Base-by-base conservation (phyloP, 2,113 vertebrate genomes). In the Regulus satrapa region DNA sequence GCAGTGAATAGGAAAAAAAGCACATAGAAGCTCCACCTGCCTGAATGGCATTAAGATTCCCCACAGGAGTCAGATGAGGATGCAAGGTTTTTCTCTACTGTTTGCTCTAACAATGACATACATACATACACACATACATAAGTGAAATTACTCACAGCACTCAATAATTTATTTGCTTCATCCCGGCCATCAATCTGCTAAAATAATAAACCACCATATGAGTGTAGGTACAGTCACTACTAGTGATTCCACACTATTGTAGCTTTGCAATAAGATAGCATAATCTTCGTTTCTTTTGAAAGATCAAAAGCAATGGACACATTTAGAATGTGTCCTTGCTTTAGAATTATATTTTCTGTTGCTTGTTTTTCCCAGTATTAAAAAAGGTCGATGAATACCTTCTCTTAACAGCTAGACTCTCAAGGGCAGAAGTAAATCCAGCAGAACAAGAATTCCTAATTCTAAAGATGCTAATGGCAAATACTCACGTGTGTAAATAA, bases 401-500 rank as follows among this genome's bases (percentile, higher is more conserved):
- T 18, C 83, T 80, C 78, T 78, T 85, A 84, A 49, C 34, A 85
- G 29, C 36, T 71, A 40, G 11, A n/a, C 29, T 87, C 63, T 81
- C 4, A 1, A 89, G 43, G 62, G 69, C 41, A 87, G 54, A 91
- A 91, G 59, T 41, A 91, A 90, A 80, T 61, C 55, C 32, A 78
- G 40, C 34, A 64, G 79, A 97, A 97, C 82, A 94, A 93, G 89
- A 20, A 72, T 55, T 90, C 62, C 45, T 82, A 62, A 95, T 90
- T 95, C 61, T 81, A 94, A 94, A 90, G 51, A 95, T 74, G 59
- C 67, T 92, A 91, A 72, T 95, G 88, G 85, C 85, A 96, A 85
- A 84, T 58, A 80, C 31, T 79, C 91, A 88, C 51, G 51, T 90
- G 49, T 96, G 78, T 97, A 97, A 98, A 98, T 97, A 98, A 98